These are phyloP conservation scores for Ficedula albicollis DNA, from an alignment of 2,797 vertebrate species.

Conservation along the genomic window DNA sequence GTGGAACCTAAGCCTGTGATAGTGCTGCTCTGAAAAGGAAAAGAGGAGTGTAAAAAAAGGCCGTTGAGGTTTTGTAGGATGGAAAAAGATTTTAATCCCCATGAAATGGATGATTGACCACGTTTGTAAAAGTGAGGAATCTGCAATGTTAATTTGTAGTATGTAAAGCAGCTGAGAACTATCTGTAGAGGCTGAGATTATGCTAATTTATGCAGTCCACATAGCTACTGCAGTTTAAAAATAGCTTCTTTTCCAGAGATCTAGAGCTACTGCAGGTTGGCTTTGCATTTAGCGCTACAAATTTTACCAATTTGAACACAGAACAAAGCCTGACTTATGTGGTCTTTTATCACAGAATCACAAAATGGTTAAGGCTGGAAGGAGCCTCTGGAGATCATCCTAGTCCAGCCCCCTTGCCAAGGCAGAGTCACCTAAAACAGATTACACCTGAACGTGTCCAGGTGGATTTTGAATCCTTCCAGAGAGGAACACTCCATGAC, in stretches of 20 bases:
- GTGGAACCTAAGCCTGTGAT: not conserved
- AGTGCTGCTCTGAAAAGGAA: not conserved
- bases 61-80: not conserved
- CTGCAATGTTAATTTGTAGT: constrained; percentile 48
- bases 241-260: constrained; percentile 69
- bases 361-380: not conserved
- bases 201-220: constrained; percentile 75
- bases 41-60: not conserved
- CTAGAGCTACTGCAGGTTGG: constrained; percentile 29
- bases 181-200: constrained; percentile 64
- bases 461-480: not conserved
- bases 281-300: not conserved
- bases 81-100: not conserved
- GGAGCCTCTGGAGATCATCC: not conserved
- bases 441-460: fast-evolving
- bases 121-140: not conserved
- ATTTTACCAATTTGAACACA: not conserved
- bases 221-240: constrained; percentile 71
- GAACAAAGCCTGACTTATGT: not conserved
- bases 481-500: not conserved
- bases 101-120: not conserved
- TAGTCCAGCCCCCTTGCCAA: not conserved
- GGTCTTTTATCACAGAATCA: not conserved
- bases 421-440: not conserved
- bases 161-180: constrained; percentile 25